phyloP scores from a whole-genome alignment of 2,888 invertebrate genomes.

The Schizaphis graminum region DNA sequence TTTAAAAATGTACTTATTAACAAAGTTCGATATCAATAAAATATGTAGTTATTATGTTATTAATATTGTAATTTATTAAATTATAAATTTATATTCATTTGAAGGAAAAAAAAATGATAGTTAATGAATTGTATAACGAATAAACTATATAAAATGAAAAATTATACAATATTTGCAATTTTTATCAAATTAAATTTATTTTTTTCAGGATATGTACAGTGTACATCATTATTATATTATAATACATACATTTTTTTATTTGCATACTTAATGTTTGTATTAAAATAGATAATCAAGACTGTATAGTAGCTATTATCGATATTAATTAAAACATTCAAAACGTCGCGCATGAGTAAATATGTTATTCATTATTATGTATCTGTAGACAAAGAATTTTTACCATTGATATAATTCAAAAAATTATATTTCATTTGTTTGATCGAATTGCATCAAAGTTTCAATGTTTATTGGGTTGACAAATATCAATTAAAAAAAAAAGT shows the following conservation, averaged over 20 bases:
- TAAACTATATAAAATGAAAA: background rate
- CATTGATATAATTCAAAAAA: background rate
- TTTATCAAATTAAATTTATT: background rate
- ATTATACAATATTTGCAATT: background rate
- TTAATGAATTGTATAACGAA: background rate
- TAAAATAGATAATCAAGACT: background rate
- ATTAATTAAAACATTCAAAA: conserved; percentile 8
- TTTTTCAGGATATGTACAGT: background rate
- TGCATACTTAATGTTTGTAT: background rate
- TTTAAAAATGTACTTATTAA: background rate
- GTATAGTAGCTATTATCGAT: background rate
- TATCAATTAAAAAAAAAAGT: background rate
- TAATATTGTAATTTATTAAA: background rate
- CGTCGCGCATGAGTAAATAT: background rate
- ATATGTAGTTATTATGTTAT: background rate
- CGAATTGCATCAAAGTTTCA: background rate
- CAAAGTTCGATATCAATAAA: background rate
- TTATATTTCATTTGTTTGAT: background rate
- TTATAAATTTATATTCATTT: background rate
- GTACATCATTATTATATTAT: background rate
- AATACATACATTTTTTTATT: background rate
- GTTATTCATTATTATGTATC: too few species aligned
- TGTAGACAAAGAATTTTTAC: background rate
- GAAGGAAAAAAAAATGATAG: background rate
- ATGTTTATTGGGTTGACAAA: background rate